These are phyloP conservation scores for Paratilapia polleni DNA, from an alignment of 2,113 vertebrate genomes.

Conservation along the genomic window DNA sequence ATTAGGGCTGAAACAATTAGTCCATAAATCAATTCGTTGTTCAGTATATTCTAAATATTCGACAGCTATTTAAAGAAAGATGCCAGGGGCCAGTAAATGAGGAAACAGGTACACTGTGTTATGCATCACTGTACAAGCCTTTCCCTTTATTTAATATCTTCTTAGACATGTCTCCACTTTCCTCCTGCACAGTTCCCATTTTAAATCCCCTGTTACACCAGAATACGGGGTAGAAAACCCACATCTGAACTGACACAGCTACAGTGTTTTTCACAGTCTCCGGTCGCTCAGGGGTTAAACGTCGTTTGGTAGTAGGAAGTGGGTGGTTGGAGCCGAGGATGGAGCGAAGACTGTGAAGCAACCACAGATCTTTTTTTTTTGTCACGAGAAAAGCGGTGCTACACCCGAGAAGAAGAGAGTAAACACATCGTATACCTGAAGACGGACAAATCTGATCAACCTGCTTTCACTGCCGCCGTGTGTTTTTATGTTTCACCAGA, in stretches of 20 bases:
- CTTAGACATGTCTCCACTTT: background rate
- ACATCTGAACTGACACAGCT: background rate
- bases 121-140: background rate
- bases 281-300: constrained; percentile 73
- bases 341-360: constrained; percentile 42
- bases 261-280: background rate
- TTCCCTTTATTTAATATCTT: background rate
- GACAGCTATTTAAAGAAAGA: background rate
- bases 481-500: background rate
- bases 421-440: background rate
- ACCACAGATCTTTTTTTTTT: constrained; percentile 31
- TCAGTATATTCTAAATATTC: background rate
- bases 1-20: background rate
- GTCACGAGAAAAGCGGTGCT: constrained; percentile 29
- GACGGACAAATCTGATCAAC: constrained; percentile 1
- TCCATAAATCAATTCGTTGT: background rate
- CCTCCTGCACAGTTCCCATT: background rate
- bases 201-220: background rate
- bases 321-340: constrained; percentile 68
- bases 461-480: background rate
- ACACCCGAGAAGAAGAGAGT: background rate
- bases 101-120: background rate
- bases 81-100: background rate
- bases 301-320: constrained; percentile 70
- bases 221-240: background rate